Conservation (phyloP, 2,113 vertebrate species). For the Erythrolamprus reginae region DNA sequence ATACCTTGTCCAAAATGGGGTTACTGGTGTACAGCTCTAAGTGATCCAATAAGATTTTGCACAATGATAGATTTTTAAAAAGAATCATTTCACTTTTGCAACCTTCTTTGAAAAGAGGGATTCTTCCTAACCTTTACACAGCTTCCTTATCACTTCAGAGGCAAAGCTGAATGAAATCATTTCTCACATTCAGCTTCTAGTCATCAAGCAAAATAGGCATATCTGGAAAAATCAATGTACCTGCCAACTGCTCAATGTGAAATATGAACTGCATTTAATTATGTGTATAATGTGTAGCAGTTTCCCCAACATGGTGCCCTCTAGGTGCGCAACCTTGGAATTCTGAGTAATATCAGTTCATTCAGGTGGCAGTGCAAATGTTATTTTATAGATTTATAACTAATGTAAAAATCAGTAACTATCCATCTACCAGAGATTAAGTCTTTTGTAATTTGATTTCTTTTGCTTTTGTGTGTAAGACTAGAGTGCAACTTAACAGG, state of each 20-base stretch:
- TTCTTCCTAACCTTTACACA: background rate
- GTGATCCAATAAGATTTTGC: background rate
- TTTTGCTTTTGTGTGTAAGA: background rate
- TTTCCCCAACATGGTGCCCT: background rate
- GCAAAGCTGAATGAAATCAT: too few relatives aligned
- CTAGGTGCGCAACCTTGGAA: background rate
- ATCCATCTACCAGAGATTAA: background rate
- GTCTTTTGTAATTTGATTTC: background rate
- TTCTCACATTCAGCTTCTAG: background rate
- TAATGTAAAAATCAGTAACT: background rate
- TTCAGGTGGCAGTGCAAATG: background rate
- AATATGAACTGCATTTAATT: background rate
- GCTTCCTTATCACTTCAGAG: background rate
- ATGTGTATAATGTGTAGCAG: background rate
- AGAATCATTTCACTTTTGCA: background rate
- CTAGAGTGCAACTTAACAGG: background rate
- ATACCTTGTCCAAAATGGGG: background rate
- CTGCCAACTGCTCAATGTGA: background rate
- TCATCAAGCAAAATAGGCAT: background rate
- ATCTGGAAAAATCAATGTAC: background rate
- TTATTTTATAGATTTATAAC: background rate
- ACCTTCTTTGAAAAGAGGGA: background rate
- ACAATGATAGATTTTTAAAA: background rate
- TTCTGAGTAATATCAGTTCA: background rate
- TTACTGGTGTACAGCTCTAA: background rate